These are phyloP conservation scores for Tenthredo notha DNA, from an alignment of 2,888 invertebrate genomes.

Conservation along the genomic window DNA sequence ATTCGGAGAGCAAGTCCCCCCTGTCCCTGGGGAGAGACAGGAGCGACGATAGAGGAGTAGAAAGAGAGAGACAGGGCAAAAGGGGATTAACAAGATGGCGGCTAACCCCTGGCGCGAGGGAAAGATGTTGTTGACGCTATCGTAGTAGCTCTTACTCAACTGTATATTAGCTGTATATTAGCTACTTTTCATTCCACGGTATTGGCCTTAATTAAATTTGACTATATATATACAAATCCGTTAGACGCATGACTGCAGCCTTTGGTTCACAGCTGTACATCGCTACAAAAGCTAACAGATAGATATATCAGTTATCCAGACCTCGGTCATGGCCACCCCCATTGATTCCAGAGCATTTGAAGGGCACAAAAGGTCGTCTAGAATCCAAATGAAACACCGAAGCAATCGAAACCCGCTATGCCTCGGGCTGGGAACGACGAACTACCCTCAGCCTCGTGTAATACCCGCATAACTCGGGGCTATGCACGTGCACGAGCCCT, in stretches of 20 bases:
- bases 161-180: background rate
- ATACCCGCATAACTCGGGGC: constrained; percentile 51
- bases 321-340: background rate
- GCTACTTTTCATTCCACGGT: background rate
- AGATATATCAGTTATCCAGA: background rate
- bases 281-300: background rate
- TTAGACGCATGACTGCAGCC: background rate
- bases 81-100: constrained; percentile 57
- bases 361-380: constrained; percentile 30
- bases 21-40: constrained; percentile 53
- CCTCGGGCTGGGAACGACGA: constrained; percentile 33
- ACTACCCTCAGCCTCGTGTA: constrained; percentile 24
- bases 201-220: background rate
- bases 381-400: constrained; percentile 35
- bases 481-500: constrained; percentile 30
- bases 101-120: constrained; percentile 16
- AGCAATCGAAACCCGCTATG: background rate
- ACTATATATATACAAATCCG: background rate
- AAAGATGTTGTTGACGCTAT: constrained; percentile 32
- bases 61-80: constrained; percentile 51
- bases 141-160: background rate
- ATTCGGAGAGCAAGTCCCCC: constrained; percentile 57
- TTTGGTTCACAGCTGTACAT: background rate
- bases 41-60: constrained; percentile 42
- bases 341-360: constrained; percentile 20